Evolutionary conservation across 1,140 invertebrate genomes (phyloP).

Genomic region (Caenorhabditis tropicalis): DNA sequence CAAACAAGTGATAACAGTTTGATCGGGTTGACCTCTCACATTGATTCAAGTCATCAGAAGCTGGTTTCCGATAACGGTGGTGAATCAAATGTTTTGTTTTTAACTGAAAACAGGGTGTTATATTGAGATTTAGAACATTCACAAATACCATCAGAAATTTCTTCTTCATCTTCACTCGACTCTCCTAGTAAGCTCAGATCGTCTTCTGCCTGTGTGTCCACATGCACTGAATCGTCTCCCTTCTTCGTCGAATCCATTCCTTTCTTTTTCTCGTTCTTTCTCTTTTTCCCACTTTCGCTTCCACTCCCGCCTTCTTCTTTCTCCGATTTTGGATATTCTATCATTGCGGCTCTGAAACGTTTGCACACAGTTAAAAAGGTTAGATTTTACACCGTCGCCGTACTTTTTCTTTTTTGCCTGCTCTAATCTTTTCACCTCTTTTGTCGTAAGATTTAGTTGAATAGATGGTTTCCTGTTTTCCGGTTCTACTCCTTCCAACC

Average conservation of each 20-base stretch:
- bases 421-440: conserved; percentile 36
- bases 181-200: neutral
- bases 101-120: neutral
- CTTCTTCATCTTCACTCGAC: neutral
- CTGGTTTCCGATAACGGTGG: neutral
- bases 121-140: neutral
- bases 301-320: conserved; percentile 6
- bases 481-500: conserved; percentile 16
- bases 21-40: neutral
- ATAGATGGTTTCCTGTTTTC: neutral
- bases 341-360: conserved; percentile 6
- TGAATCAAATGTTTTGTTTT: neutral
- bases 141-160: neutral
- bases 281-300: conserved; percentile 23
- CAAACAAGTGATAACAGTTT: conserved; percentile 14
- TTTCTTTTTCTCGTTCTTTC: conserved; percentile 11
- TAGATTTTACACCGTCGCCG: neutral
- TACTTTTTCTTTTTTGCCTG: conserved; percentile 20
- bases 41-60: neutral
- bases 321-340: conserved; percentile 35
- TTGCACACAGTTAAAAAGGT: neutral
- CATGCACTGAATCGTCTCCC: neutral
- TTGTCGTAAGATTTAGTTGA: neutral
- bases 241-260: neutral
- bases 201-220: neutral